Conservation (phyloP, 2,888 invertebrate genomes). For the Rotaria socialis region DNA sequence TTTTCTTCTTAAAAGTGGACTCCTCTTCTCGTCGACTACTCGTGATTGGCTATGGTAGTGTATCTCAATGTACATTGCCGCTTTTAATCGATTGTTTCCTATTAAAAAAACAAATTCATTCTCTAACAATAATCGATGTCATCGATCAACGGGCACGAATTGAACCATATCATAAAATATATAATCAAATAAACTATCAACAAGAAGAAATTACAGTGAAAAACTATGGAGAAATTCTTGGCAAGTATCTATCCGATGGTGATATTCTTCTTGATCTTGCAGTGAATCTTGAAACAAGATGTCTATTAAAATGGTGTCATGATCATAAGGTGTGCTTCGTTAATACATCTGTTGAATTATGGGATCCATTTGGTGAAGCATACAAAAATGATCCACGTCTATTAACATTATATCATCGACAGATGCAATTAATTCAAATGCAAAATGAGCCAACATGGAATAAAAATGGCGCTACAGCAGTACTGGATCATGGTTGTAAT, state of each 20-base stretch:
- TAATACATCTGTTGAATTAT: constrained; percentile 30
- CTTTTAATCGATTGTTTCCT: constrained; percentile 1
- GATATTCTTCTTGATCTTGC: constrained; percentile 25
- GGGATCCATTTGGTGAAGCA: constrained; percentile 30
- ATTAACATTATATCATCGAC: constrained; percentile 34
- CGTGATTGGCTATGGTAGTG: constrained; percentile 15
- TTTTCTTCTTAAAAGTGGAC: neutral
- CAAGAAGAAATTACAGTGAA: neutral
- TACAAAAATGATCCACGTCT: constrained; percentile 4
- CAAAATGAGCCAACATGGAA: neutral
- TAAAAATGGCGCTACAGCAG: neutral
- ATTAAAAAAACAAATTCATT: neutral
- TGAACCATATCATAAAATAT: neutral
- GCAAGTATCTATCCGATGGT: neutral
- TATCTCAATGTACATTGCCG: neutral
- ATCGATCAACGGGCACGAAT: neutral
- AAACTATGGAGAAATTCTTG: neutral
- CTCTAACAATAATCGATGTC: neutral
- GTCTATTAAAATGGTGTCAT: constrained; percentile 29
- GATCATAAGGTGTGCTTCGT: neutral
- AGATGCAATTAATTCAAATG: neutral
- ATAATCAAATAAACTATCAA: neutral
- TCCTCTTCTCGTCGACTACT: constrained; percentile 7
- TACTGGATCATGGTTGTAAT: constrained; percentile 24
- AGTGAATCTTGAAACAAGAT: constrained; percentile 1